These are phyloP conservation scores for Erythrocercus mccallii DNA, from an alignment of 2,113 vertebrate species.

Conservation along the genomic window DNA sequence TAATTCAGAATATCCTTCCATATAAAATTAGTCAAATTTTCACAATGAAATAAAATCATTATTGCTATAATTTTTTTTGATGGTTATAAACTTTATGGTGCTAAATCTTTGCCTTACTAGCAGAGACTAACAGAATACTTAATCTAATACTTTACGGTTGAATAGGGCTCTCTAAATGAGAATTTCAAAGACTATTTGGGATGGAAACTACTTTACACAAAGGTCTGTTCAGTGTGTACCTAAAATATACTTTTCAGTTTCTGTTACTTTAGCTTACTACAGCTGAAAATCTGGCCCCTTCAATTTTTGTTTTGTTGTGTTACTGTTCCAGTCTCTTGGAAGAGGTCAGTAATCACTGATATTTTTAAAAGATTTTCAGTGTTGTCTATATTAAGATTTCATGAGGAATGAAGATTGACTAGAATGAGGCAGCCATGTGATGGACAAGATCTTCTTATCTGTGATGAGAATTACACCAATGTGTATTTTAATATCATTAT, in stretches of 20 bases:
- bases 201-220: neutral
- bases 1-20: neutral
- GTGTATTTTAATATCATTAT: conserved; percentile 34
- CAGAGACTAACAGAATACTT: neutral
- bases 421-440: neutral
- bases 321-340: neutral
- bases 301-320: neutral
- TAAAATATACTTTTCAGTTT: neutral
- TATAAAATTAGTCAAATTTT: neutral
- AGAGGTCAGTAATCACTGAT: neutral
- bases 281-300: neutral
- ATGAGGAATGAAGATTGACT: neutral
- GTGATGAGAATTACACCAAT: neutral
- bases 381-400: neutral
- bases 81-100: neutral
- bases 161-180: neutral
- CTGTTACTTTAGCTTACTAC: neutral
- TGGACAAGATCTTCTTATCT: neutral
- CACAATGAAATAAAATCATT: neutral
- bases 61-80: neutral
- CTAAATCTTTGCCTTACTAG: neutral
- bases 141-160: neutral
- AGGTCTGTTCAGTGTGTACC: neutral
- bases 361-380: neutral
- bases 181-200: neutral